Evolutionary conservation across 2,113 vertebrate genomes (phyloP).

Genomic region (Corydoras sp.): DNA sequence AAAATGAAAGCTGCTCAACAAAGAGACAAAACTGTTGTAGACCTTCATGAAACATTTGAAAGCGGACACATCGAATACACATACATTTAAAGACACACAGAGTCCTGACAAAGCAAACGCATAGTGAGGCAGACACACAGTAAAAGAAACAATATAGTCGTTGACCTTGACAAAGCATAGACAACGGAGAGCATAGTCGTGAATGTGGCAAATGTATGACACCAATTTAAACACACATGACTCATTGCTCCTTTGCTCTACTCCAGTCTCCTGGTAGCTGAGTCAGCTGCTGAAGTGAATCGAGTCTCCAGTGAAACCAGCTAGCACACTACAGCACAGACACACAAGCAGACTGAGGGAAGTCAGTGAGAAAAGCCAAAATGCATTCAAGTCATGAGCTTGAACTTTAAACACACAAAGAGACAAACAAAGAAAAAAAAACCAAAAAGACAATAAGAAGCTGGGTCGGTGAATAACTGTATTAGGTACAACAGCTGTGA

Average conservation of each 20-base stretch:
- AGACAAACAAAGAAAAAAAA: not conserved
- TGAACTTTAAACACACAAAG: constrained; percentile 57
- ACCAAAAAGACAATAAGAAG: constrained; percentile 80
- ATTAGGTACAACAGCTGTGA: constrained; percentile 87
- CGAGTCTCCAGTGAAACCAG: constrained; percentile 37
- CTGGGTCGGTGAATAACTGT: constrained; percentile 77
- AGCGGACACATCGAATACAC: constrained; percentile 22
- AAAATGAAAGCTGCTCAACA: constrained; percentile 8
- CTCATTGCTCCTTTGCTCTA: constrained; percentile 33
- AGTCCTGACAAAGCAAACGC: constrained; percentile 67
- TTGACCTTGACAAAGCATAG: constrained; percentile 41
- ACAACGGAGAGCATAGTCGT: constrained; percentile 53
- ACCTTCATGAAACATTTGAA: not conserved
- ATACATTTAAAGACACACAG: constrained; percentile 51
- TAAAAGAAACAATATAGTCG: constrained; percentile 47
- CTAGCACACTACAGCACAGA: constrained; percentile 42
- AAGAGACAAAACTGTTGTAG: not conserved
- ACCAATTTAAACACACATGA: constrained; percentile 22
- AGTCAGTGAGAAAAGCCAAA: constrained; percentile 96
- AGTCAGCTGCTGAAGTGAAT: constrained; percentile 39
- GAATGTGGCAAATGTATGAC: constrained; percentile 69
- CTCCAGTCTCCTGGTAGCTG: constrained; percentile 37
- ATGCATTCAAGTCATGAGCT: constrained; percentile 99
- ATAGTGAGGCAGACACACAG: constrained; percentile 48
- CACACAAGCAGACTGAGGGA: constrained; percentile 60